These are phyloP conservation scores for Apis laboriosa DNA, from an alignment of 1,140 invertebrate species.

Conservation along the genomic window DNA sequence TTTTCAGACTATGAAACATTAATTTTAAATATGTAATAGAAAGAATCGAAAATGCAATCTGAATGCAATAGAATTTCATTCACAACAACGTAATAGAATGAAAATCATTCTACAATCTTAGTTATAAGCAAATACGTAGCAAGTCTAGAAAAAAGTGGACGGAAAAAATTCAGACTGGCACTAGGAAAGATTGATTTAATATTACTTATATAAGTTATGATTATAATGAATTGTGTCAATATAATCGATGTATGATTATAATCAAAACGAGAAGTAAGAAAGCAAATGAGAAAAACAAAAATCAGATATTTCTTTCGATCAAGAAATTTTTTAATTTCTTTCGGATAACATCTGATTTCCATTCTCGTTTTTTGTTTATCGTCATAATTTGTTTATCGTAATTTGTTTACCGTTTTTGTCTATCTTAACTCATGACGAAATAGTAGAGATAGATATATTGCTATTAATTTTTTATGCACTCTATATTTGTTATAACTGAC, in stretches of 20 bases:
- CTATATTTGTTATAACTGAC: constrained; percentile 55
- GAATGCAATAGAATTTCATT: not conserved
- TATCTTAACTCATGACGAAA: not conserved
- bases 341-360: constrained; percentile 60
- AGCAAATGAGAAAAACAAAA: not conserved
- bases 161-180: constrained; percentile 46
- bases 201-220: not conserved
- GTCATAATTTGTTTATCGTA: too few relatives aligned
- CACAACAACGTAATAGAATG: not conserved
- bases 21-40: not conserved
- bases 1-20: not conserved
- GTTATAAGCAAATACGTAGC: constrained; percentile 10
- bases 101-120: constrained; percentile 14
- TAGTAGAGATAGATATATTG: constrained; percentile 49
- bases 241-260: constrained; percentile 22
- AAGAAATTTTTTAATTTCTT: constrained; percentile 62
- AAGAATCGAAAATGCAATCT: not conserved
- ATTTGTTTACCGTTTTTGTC: not conserved
- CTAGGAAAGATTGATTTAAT: constrained; percentile 54
- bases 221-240: too few relatives aligned
- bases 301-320: constrained; percentile 58
- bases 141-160: not conserved
- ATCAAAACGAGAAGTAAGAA: constrained; percentile 41
- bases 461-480: constrained; percentile 56
- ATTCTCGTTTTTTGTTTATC: not conserved